Conservation (phyloP, 2,888 invertebrate species). For the Epirrhoe alternata region DNA sequence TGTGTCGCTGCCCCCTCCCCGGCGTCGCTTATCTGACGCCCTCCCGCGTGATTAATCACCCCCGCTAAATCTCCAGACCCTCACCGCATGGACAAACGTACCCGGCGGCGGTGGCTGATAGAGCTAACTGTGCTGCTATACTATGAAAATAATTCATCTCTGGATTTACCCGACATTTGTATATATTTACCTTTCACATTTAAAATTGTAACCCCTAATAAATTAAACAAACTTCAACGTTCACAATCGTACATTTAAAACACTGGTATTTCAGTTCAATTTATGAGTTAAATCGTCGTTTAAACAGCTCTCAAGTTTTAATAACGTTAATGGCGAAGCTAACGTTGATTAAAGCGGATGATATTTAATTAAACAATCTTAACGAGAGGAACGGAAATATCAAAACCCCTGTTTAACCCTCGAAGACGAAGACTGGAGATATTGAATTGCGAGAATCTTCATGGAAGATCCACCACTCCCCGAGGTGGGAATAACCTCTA, state of each 20-base stretch:
- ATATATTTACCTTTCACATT: not conserved
- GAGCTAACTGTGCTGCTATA: constrained; percentile 45
- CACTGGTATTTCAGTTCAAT: constrained; percentile 28
- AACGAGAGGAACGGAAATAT: constrained; percentile 59
- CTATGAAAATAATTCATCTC: constrained; percentile 41
- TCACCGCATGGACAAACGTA: constrained; percentile 57
- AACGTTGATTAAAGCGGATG: constrained; percentile 60
- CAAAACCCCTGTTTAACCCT: constrained; percentile 60
- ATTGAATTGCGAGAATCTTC: constrained; percentile 63
- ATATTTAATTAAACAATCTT: constrained; percentile 67
- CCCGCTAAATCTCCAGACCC: constrained; percentile 66
- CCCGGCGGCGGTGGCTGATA: constrained; percentile 53
- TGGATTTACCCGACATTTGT: not conserved
- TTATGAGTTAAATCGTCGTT: constrained; percentile 41
- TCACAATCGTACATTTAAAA: constrained; percentile 22
- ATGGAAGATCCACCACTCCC: constrained; percentile 46
- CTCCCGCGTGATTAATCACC: constrained; percentile 74
- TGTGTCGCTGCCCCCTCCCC: constrained; percentile 52
- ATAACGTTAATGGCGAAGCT: constrained; percentile 51
- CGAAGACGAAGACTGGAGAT: constrained; percentile 56
- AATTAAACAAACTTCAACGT: constrained; percentile 14
- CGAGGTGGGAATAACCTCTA: constrained; percentile 53
- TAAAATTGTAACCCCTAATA: constrained; percentile 17
- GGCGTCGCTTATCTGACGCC: constrained; percentile 67
- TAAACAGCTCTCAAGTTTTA: constrained; percentile 50